These are phyloP conservation scores for Hyles vespertilio DNA, from an alignment of 1,140 invertebrate species.

Conservation along the genomic window DNA sequence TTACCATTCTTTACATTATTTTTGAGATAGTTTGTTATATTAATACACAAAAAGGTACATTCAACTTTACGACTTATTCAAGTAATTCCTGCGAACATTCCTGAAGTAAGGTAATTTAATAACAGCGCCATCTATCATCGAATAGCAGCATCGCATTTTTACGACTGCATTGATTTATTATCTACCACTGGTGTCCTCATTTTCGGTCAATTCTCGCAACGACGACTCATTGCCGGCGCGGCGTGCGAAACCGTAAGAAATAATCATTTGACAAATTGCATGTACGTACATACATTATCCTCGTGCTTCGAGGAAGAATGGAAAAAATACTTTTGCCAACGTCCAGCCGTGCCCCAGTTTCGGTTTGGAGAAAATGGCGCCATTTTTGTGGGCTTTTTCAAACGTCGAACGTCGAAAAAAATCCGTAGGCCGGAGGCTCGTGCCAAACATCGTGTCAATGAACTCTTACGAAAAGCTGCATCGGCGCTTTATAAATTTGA, in stretches of 20 bases:
- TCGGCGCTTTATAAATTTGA: slow-evolving; percentile 33
- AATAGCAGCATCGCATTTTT: slow-evolving; percentile 40
- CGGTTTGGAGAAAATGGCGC: slow-evolving; percentile 52
- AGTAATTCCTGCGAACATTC: no score
- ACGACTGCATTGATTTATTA: slow-evolving; percentile 30
- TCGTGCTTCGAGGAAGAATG: slow-evolving; percentile 53
- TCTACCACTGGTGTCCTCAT: slow-evolving; percentile 56
- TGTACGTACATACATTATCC: slow-evolving; percentile 33
- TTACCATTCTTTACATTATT: no score
- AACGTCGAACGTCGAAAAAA: slow-evolving; percentile 51
- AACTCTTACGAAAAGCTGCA: slow-evolving; percentile 64
- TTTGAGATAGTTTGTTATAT: neutral
- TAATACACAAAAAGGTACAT: neutral
- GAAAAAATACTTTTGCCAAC: slow-evolving; percentile 30
- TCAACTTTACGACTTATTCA: neutral
- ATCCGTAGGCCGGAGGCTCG: slow-evolving; percentile 57
- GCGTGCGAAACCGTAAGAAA: slow-evolving; percentile 5
- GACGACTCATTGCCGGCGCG: slow-evolving; percentile 34
- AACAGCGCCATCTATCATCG: slow-evolving; percentile 56
- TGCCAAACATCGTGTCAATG: slow-evolving; percentile 70
- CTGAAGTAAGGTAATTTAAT: slow-evolving; percentile 9
- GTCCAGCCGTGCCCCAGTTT: slow-evolving; percentile 60
- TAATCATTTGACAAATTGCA: slow-evolving; percentile 3
- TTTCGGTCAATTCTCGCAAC: slow-evolving; percentile 48
- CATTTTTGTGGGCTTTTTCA: slow-evolving; percentile 57